phyloP scores from a whole-genome alignment of 2,797 vertebrate species.

The Galaxias olidus region DNA sequence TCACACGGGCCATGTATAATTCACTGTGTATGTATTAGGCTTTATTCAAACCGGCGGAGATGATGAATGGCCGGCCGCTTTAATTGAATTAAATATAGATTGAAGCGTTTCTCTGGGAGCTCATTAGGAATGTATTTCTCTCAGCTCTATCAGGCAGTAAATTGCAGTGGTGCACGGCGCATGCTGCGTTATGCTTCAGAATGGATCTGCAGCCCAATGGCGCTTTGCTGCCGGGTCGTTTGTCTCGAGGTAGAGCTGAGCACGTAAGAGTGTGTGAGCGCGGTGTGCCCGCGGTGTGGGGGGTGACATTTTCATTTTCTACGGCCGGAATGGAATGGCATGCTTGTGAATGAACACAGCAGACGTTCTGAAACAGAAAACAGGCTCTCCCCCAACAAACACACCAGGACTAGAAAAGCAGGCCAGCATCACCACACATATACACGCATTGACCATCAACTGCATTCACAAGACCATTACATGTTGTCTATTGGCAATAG shows the following conservation, averaged over 20 bases:
- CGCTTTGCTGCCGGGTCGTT: slow-evolving; percentile 31
- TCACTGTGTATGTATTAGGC: slow-evolving; percentile 59
- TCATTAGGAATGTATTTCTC: slow-evolving; percentile 50
- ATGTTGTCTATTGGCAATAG: neutral
- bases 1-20: slow-evolving; percentile 57
- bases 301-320: slow-evolving; percentile 21
- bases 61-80: slow-evolving; percentile 60
- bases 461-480: neutral
- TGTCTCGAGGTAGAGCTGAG: slow-evolving; percentile 20
- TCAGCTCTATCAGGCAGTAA: slow-evolving; percentile 58
- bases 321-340: neutral
- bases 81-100: slow-evolving; percentile 74
- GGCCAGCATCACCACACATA: neutral
- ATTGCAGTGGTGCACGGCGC: slow-evolving; percentile 15
- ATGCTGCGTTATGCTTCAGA: slow-evolving; percentile 36
- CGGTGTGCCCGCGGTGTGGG: slow-evolving; percentile 24
- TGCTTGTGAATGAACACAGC: neutral
- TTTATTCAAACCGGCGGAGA: slow-evolving; percentile 58
- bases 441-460: neutral
- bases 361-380: neutral
- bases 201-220: slow-evolving; percentile 29
- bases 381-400: neutral
- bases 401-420: neutral
- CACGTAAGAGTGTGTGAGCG: slow-evolving; percentile 21
- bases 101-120: slow-evolving; percentile 58